Evolutionary conservation across 2,888 invertebrate genomes (phyloP), one percentile per base, ranked within the genome.

Genomic region (Boloria euphrosyne): DNA sequence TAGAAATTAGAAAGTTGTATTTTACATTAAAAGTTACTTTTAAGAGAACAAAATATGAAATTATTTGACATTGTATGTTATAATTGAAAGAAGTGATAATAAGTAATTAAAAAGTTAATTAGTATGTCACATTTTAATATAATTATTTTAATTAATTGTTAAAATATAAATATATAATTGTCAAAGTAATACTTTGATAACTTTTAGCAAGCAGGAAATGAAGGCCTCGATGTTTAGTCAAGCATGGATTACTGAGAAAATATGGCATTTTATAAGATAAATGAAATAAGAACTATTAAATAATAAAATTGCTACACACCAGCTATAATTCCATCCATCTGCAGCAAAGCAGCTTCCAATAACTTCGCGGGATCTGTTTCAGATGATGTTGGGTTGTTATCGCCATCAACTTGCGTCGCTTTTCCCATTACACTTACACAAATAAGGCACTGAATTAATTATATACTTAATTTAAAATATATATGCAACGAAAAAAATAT

Each of bases 321-420:
- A 82, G 96, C 96, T 87, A 97, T 95, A 79, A 97, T 96, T 63
- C 96, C 97, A 87, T 97, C 97, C 96, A 97, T 96, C 89, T 97
- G 97, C 81, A 96, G 94, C 66, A 97, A 92, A 51, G 97, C 97
- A 73, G 97, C 96, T 82, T 97, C 97, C 80, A 97, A 91, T 89
- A 97, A 94, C 87, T 96, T 96, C 78, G 96, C 96, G 69, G 97
- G 97, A 87, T 97, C 97, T 64, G 97, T 96, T 85, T 97, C 97
- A 59, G 93, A 87, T 73, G 83, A 85, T 75, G 91, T 87, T 78
- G 89, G 90, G 77, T 90, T 90, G 80, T 90, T 90, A 75, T 91
- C 92, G 78, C 86, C 90, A 89, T 91, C 91, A 80, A 91, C 84
- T 74, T 89, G 87, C 66, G 86, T 87, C 70, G 86, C 77, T 80